These are phyloP conservation scores for Cyrtonyx montezumae DNA, from an alignment of 2,113 vertebrate species.

Conservation along the genomic window DNA sequence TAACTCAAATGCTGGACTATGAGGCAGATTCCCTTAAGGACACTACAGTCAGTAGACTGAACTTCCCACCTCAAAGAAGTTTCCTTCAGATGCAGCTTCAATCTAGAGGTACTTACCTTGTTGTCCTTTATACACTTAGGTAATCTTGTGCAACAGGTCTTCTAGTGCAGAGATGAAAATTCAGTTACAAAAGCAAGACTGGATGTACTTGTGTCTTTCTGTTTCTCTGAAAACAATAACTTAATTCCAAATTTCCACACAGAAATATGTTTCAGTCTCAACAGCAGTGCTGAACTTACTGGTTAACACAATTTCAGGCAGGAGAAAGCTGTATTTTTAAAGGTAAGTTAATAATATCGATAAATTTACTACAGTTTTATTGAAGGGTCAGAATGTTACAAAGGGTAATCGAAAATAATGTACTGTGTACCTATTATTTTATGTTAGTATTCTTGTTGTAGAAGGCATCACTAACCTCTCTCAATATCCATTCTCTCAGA, in stretches of 20 bases:
- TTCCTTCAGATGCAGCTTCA: background rate
- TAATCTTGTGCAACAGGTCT: background rate
- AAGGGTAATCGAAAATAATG: background rate
- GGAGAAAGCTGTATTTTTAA: background rate
- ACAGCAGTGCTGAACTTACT: background rate
- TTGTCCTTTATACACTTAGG: background rate
- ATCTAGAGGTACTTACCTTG: background rate
- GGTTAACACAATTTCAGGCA: background rate
- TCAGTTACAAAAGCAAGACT: background rate
- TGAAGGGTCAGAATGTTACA: background rate
- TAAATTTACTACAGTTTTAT: conserved; percentile 8
- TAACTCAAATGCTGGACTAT: background rate
- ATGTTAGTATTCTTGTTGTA: background rate
- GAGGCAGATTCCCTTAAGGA: background rate
- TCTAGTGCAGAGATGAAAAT: background rate
- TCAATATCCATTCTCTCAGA: background rate
- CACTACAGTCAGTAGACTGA: background rate
- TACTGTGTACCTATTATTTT: background rate
- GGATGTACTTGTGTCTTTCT: background rate
- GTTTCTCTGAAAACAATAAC: background rate
- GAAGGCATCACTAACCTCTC: background rate
- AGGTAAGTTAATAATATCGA: background rate
- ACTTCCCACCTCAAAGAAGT: background rate
- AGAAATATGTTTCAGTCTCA: background rate
- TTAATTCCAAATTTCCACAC: background rate